A percentile compares a stretch with the other conserved stretches of the same genome.
Evolutionary conservation across 1,140 invertebrate genomes (phyloP).

Genomic region (Drosophila nikananu): DNA sequence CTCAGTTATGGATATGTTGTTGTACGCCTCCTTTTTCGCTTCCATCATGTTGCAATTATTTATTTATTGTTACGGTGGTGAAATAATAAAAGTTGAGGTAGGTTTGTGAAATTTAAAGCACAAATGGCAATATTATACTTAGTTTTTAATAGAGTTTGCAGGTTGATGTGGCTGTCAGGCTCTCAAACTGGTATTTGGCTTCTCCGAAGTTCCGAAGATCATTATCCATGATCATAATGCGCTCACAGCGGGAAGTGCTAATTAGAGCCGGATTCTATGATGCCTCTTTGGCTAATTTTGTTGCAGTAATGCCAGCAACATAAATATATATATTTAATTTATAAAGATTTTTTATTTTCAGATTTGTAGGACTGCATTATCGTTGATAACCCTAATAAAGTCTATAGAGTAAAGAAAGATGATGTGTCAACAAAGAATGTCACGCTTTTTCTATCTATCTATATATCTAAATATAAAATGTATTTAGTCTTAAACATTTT

Average conservation of each 20-base stretch:
- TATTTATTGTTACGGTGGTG: slow-evolving; percentile 79
- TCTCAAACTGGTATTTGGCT: slow-evolving; percentile 66
- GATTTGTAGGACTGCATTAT: slow-evolving; percentile 34
- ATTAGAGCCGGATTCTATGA: slow-evolving; percentile 82
- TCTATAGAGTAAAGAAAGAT: slow-evolving; percentile 18
- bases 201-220: slow-evolving; percentile 52
- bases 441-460: not conserved
- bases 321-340: not conserved
- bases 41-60: slow-evolving; percentile 79
- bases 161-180: slow-evolving; percentile 64
- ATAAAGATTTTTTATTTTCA: not conserved
- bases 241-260: slow-evolving; percentile 63
- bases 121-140: too few relatives aligned
- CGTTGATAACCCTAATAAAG: slow-evolving; percentile 32
- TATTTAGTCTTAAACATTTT: not conserved
- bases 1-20: slow-evolving; percentile 59
- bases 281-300: slow-evolving; percentile 76
- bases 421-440: not conserved
- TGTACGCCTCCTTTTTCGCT: slow-evolving; percentile 65
- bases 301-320: slow-evolving; percentile 51
- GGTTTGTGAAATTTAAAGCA: not conserved
- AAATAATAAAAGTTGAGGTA: slow-evolving; percentile 78
- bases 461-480: too few relatives aligned
- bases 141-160: slow-evolving; percentile 54
- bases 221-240: slow-evolving; percentile 65